These are phyloP conservation scores for Podiceps cristatus DNA, from an alignment of 2,113 vertebrate genomes.

Conservation along the genomic window DNA sequence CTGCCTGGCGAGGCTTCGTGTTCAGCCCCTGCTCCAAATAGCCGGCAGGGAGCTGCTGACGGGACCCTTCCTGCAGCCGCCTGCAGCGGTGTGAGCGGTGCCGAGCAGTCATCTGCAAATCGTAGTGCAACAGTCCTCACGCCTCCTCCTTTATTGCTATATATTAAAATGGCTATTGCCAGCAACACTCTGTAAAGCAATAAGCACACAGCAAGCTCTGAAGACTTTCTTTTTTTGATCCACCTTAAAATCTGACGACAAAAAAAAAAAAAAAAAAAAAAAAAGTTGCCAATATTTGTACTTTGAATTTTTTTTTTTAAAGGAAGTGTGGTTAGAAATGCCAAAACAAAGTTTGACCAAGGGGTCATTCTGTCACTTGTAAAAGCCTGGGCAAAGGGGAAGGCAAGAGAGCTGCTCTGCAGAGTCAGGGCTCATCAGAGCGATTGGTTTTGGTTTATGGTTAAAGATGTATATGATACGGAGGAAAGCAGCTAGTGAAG, in stretches of 20 bases:
- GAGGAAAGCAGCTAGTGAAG: constrained; percentile 21
- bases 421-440: background rate
- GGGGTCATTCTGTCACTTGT: background rate
- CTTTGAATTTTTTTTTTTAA: background rate
- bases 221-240: background rate
- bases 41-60: accelerated
- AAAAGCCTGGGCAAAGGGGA: background rate
- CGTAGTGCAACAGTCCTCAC: background rate
- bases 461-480: background rate
- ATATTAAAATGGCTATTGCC: background rate
- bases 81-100: accelerated
- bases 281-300: background rate
- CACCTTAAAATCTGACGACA: background rate
- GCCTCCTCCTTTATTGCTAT: background rate
- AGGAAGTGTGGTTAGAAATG: background rate
- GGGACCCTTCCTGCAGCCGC: background rate
- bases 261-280: background rate
- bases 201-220: background rate
- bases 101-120: background rate
- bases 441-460: background rate
- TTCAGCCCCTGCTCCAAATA: background rate
- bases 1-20: background rate
- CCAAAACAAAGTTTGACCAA: background rate
- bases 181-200: background rate
- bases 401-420: background rate